phyloP scores from a whole-genome alignment of 2,113 vertebrate genomes.

The Paralichthys olivaceus region DNA sequence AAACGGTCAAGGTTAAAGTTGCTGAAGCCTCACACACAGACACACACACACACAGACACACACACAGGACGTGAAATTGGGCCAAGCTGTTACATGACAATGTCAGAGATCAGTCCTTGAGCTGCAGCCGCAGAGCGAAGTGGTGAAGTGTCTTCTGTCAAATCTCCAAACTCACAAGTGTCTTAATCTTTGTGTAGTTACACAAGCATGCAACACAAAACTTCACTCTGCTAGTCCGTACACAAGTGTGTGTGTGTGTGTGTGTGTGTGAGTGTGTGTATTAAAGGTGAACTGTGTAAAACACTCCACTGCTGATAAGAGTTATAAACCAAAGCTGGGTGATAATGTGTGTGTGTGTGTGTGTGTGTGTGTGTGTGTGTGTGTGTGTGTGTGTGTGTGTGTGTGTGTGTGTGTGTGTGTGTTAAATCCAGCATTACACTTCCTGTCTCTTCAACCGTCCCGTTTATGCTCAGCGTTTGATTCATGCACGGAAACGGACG shows the following conservation, averaged over 20 bases:
- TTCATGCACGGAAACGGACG: too few species aligned
- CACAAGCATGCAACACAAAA: neutral
- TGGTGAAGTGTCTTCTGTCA: conserved; percentile 31
- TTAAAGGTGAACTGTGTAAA: conserved; percentile 1
- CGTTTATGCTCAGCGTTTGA: too few species aligned
- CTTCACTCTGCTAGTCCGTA: neutral
- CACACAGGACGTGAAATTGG: neutral
- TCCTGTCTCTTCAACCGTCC: too few species aligned
- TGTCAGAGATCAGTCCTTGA: conserved; percentile 41
- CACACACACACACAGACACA: conserved; percentile 26
- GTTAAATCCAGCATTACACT: too few species aligned
- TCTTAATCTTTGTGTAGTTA: conserved; percentile 29
- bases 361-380: neutral
- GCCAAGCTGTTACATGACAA: conserved; percentile 57
- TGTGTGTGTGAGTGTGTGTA: neutral
- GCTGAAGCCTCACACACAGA: neutral
- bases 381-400: conserved; percentile 5
- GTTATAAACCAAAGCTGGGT: conserved; percentile 13
- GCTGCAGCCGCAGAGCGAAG: conserved; percentile 3
- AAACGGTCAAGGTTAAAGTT: conserved; percentile 11
- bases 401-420: neutral
- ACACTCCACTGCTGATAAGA: conserved; percentile 36
- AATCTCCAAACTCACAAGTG: conserved; percentile 10
- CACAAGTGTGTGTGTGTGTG: neutral
- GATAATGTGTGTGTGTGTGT: conserved; percentile 6